These are phyloP conservation scores for Ochropacha duplaris DNA, from an alignment of 2,888 invertebrate genomes.

Conservation along the genomic window DNA sequence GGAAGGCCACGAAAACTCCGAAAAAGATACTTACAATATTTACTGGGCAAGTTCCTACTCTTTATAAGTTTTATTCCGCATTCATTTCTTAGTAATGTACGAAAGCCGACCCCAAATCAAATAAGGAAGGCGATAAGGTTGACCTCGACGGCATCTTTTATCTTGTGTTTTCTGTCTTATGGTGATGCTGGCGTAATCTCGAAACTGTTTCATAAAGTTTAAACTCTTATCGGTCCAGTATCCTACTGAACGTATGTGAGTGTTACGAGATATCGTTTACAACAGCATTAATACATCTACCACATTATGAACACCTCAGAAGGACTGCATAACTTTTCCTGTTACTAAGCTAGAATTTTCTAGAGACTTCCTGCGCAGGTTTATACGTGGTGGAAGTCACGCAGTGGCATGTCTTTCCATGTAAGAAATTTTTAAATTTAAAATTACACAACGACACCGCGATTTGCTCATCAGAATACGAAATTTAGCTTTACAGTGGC, in stretches of 20 bases:
- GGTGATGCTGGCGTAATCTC: constrained; percentile 37
- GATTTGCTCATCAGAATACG: constrained; percentile 5
- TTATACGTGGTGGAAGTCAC: constrained; percentile 6
- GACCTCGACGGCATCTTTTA: constrained; percentile 40
- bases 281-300: constrained; percentile 6
- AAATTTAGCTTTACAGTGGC: not conserved
- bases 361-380: constrained; percentile 4
- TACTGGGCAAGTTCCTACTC: constrained; percentile 15
- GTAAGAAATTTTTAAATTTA: not conserved
- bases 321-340: not conserved
- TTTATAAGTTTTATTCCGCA: constrained; percentile 26
- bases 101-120: constrained; percentile 40
- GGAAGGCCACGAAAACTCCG: constrained; percentile 8
- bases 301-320: not conserved
- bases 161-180: constrained; percentile 33
- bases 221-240: constrained; percentile 35
- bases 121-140: constrained; percentile 49
- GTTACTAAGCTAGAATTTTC: constrained; percentile 5
- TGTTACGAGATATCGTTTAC: constrained; percentile 15
- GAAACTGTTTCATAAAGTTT: constrained; percentile 41
- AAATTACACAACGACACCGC: constrained; percentile 1
- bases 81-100: constrained; percentile 30
- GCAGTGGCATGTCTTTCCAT: not conserved
- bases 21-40: constrained; percentile 15
- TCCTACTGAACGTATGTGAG: constrained; percentile 31